phyloP scores from a whole-genome alignment of 2,888 invertebrate species.

The Ormyrus pomaceus region DNA sequence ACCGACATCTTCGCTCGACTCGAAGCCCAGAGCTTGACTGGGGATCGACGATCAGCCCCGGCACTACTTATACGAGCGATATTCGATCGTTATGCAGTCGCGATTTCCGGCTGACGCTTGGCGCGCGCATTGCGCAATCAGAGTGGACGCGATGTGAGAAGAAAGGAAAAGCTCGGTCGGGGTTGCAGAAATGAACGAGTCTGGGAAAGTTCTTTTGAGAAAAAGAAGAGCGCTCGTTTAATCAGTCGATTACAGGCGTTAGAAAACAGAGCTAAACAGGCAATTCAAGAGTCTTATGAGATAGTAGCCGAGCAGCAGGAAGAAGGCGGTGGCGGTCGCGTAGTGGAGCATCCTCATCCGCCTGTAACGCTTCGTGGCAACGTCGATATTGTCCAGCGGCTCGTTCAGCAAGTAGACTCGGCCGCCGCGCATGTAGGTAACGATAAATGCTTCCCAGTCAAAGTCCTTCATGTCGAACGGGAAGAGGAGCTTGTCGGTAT shows the following conservation, averaged over 20 bases:
- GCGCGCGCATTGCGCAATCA: too few relatives aligned
- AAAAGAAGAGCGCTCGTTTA: too few relatives aligned
- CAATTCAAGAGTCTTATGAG: background rate
- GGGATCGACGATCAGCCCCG: background rate
- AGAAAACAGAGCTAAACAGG: too few relatives aligned
- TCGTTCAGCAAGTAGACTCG: constrained; percentile 61
- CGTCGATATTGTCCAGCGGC: constrained; percentile 53
- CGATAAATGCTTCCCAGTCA: constrained; percentile 59
- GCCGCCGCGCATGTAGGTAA: constrained; percentile 54
- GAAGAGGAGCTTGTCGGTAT: constrained; percentile 61
- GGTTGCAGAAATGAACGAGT: background rate
- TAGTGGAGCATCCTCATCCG: background rate
- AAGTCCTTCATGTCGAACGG: constrained; percentile 61
- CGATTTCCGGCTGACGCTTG: too few relatives aligned
- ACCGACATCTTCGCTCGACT: constrained; percentile 8
- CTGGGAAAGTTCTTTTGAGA: too few relatives aligned
- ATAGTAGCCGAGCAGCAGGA: background rate
- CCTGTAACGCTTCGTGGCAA: background rate
- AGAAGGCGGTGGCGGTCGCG: background rate
- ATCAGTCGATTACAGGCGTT: too few relatives aligned
- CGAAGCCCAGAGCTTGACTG: background rate
- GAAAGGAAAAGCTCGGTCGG: constrained; percentile 7
- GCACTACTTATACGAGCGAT: background rate
- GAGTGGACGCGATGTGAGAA: background rate
- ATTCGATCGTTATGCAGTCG: background rate